Base-by-base conservation (phyloP, 2,113 vertebrate species). In the Thunnus maccoyii region DNA sequence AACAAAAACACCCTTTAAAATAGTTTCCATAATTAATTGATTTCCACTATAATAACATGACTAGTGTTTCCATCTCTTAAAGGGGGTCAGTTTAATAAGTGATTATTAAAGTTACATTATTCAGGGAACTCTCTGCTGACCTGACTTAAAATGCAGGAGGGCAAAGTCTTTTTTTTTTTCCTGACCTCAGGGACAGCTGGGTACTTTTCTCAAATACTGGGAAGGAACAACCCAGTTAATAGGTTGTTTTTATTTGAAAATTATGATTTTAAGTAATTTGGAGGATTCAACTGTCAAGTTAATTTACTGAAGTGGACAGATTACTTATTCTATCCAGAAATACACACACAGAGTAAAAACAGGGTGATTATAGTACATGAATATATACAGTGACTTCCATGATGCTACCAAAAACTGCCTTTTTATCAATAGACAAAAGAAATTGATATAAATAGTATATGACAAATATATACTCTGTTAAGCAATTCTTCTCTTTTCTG, bases 71-170 rank as follows among this genome's bases (percentile, higher is more conserved):
- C 36, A 41, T 41, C 7, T 41, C 36, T 41, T 41, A 41, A 41
- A 30, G 27, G 27, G 2, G 27, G 57, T 46, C 36, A 30, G 25
- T 11, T 48, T 47, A 22, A 32, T 76, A 27, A 62, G 69, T 50
- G 16, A 66, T 72, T 54, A 54, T 71, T 58, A 73, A n/a, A 61
- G 70, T 3, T 46, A 32, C 32, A 41, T 51, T 58, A 27, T 71
- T 54, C 20, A 8, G 36, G 41, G 47, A 60, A 52, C 22, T 47
- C 63, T 50, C 36, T 54, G 48, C 36, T 50, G 20, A 56, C 44
- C 16, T 15, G 61, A 18, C 47, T 66, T 13, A 51, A 54, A 80
- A 65, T 60, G 61, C 62, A 56, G n/a, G 30, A 65, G 44, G 46
- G 16, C 20, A 32, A 27, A n/a, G 65, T 72, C 11, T n/a, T 56